Conservation (phyloP, 1,140 invertebrate species). For the Drosophila pachea region DNA sequence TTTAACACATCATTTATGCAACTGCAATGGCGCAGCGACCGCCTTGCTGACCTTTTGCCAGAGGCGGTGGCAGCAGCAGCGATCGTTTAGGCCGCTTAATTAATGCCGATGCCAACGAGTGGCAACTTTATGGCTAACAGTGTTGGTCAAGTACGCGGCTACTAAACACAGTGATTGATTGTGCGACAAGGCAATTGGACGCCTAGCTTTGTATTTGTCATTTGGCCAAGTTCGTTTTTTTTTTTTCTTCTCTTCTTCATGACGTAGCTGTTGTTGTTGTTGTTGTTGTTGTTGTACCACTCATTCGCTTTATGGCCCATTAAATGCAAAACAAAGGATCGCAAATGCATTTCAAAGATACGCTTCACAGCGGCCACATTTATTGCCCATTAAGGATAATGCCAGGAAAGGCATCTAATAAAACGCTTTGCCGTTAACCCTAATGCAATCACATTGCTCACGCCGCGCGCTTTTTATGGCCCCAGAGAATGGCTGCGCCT, state of each 20-base stretch:
- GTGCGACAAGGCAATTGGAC: constrained; percentile 36
- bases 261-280: too few relatives aligned
- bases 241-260: too few relatives aligned
- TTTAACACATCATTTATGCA: constrained; percentile 71
- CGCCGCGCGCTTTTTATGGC: background rate
- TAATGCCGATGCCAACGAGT: constrained; percentile 48
- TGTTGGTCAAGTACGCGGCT: constrained; percentile 46
- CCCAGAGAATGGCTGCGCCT: background rate
- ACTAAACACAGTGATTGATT: constrained; percentile 44
- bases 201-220: constrained; percentile 20
- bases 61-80: constrained; percentile 34
- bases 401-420: background rate
- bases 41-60: constrained; percentile 59
- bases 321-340: constrained; percentile 1
- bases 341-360: background rate
- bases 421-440: background rate
- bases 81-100: constrained; percentile 49
- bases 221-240: constrained; percentile 35
- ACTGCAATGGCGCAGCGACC: constrained; percentile 52
- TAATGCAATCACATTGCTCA: background rate
- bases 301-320: constrained; percentile 22
- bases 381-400: constrained; percentile 2
- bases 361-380: background rate
- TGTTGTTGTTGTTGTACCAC: too few relatives aligned
- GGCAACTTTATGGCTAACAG: constrained; percentile 45